phyloP scores from a whole-genome alignment of 1,140 invertebrate genomes.

The Tetragnatha versicolor region DNA sequence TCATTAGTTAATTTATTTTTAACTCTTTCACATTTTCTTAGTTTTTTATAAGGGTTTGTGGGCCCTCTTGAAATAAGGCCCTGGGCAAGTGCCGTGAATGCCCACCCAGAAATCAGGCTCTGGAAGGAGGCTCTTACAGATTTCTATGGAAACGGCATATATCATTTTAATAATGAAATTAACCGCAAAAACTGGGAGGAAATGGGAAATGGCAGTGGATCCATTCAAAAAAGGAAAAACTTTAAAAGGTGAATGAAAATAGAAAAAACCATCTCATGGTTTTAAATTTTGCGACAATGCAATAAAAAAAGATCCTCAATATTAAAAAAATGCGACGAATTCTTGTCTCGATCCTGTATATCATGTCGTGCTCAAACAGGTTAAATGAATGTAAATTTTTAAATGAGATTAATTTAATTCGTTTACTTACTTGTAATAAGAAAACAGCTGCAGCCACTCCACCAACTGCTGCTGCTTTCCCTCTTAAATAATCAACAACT shows the following conservation, averaged over 20 bases:
- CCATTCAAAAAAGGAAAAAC: neutral
- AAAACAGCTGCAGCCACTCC: constrained; percentile 17
- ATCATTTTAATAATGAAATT: too few species aligned
- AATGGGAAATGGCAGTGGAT: too few species aligned
- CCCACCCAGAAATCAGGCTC: too few species aligned
- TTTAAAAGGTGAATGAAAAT: neutral
- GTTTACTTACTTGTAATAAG: constrained; percentile 17
- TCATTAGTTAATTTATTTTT: too few species aligned
- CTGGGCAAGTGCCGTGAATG: too few species aligned
- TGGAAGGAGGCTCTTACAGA: too few species aligned
- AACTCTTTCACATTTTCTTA: too few species aligned
- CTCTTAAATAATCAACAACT: constrained; percentile 4
- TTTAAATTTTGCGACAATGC: neutral
- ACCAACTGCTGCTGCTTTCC: neutral
- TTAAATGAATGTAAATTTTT: neutral
- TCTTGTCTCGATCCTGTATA: neutral
- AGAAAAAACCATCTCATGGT: neutral
- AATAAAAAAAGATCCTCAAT: neutral
- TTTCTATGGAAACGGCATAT: too few species aligned
- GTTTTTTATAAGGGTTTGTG: too few species aligned
- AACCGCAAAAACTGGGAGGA: too few species aligned
- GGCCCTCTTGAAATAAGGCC: too few species aligned
- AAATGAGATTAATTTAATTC: neutral
- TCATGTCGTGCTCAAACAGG: neutral
- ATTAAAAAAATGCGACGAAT: neutral